These are phyloP conservation scores for Tipula helvola DNA, from an alignment of 2,888 invertebrate genomes.

Conservation along the genomic window DNA sequence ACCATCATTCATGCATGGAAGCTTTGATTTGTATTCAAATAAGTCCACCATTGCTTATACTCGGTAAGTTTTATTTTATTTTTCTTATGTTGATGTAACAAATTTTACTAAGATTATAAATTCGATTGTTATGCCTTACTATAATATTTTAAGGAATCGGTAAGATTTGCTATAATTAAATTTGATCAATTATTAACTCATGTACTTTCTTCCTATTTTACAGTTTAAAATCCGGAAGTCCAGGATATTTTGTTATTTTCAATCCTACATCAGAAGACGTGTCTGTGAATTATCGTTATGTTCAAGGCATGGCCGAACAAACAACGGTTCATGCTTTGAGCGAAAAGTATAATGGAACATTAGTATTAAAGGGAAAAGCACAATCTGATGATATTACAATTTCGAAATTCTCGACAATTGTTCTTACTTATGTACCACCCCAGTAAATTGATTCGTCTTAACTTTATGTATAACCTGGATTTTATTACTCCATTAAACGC, in stretches of 20 bases:
- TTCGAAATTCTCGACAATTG: conserved; percentile 47
- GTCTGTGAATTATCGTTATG: conserved; percentile 42
- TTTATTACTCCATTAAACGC: not conserved
- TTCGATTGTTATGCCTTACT: not conserved
- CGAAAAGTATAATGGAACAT: conserved; percentile 36
- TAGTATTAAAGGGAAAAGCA: conserved; percentile 41
- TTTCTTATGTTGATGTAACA: not conserved
- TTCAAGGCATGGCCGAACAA: conserved; percentile 41
- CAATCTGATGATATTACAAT: conserved; percentile 43
- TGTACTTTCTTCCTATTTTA: conserved; percentile 13
- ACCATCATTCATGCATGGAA: conserved; percentile 54
- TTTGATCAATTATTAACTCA: not conserved
- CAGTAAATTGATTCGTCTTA: not conserved
- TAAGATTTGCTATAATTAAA: not conserved
- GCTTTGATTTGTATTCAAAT: conserved; percentile 34
- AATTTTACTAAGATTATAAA: not conserved
- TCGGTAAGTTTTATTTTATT: conserved; percentile 40
- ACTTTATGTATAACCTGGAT: not conserved
- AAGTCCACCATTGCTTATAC: conserved; percentile 50
- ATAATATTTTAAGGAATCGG: not conserved
- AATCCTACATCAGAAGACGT: conserved; percentile 45
- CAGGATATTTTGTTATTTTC: conserved; percentile 59
- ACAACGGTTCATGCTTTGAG: conserved; percentile 49
- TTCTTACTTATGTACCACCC: conserved; percentile 55
- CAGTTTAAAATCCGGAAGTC: conserved; percentile 61